Base-by-base conservation (phyloP, 2,797 vertebrate genomes). In the Gobionotothen gibberifrons region DNA sequence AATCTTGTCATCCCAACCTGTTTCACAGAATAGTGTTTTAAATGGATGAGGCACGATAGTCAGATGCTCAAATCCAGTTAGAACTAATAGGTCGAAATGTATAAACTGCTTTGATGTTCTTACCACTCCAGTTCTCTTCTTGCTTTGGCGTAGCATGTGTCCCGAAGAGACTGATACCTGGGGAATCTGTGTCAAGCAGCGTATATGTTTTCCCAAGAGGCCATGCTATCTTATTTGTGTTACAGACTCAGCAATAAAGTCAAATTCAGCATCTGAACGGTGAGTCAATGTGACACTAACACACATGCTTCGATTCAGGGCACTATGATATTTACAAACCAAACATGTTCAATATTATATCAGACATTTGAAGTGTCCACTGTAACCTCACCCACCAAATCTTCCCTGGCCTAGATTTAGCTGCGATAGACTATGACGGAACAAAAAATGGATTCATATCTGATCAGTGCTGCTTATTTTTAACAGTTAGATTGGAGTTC, bases 171-270 rank as follows among this genome's bases (percentile, higher is more conserved):
- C 32, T 43, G 12, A 8, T 47, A 36, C 29, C 10, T 7, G 32
- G 51, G 22, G 13, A 44, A 53, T 51, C 40, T 56, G 36, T n/a
- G 22, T 75, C 51, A 61, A 63, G 40, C 60, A 36, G 21, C 0
- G 16, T 60, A 32, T 39, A 47, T 19, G 9, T 59, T 74, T 13
- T 57, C 64, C 44, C 29, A 16, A 4, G 12, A 44, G 40, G 16
- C 12, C 42, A 19, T n/a, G 36, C 82, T 74, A 55, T 73, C 49
- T 70, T 44, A 61, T 66, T 63, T 32, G 54, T 21, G 19, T 47
- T 29, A n/a, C 11, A 26, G 3, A 58, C 21, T 46, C 40, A 4
- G 14, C 12, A 48, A 53, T 17, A 43, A 74, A 76, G 10, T 21
- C 63, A 58, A 65, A 76, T 63, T 64, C 42, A 61, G 26, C 17